Evolutionary conservation across 2,888 invertebrate species (phyloP), one percentile per base, ranked within the genome.

Genomic region (Ichneumoninae sp.): DNA sequence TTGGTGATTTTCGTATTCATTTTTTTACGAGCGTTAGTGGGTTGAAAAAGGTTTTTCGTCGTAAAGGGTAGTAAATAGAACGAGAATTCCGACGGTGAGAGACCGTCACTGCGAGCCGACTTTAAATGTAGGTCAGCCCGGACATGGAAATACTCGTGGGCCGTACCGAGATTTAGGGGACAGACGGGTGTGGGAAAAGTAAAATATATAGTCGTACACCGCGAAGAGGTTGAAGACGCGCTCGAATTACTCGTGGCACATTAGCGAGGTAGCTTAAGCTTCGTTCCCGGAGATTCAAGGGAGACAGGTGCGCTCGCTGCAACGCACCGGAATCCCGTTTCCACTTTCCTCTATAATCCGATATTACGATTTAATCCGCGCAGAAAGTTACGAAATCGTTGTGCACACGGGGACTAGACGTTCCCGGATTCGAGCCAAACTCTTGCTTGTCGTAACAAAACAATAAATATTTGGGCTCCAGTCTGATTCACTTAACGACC

Each of bases 81-180:
- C 22, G 3, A 10, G n/a, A 47, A 65, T 33, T 74, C 30, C 8
- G 2, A 22, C 10, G n/a, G 44, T n/a, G n/a, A 50, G 10, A 62
- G 19, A 26, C 26, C 60, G 33, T 74, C 30, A 40, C 47, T 65
- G 19, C 10, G 76, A 60, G 74, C 30, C 50, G 76, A 80, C 19
- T 68, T 78, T 79, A 86, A 87, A 88, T 88, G 88, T 88, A 86
- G 88, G 88, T 84, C 88, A 87, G 71, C 75, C 79, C 79, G 83
- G 83, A 85, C 84, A 87, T 86, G 87, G 88, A 88, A 88, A 88
- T 88, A 88, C 87, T 83, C 85, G 62, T 77, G 79, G 57, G 80
- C 76, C 82, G 82, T 74, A 80, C 87, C 71, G 86, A 85, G 81
- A 79, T 68, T 71, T 69, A n/a, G 76, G 50, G 68, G 68, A 69